phyloP scores from a whole-genome alignment of 1,140 invertebrate genomes.

The Papilio dardanus region DNA sequence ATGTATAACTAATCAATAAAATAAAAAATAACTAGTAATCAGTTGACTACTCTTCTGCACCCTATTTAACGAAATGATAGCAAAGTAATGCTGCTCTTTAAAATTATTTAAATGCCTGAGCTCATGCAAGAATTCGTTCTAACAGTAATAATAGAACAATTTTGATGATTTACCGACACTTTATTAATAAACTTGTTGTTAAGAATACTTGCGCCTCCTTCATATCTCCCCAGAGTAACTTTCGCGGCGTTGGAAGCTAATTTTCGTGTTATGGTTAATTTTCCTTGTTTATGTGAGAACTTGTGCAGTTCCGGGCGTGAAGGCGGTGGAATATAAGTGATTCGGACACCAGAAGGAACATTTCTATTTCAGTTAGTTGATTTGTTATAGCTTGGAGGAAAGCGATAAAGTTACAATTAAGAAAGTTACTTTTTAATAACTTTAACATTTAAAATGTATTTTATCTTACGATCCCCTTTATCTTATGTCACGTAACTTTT shows the following conservation, averaged over 20 bases:
- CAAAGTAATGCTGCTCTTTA: background rate
- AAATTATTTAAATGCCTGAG: background rate
- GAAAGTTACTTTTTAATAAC: background rate
- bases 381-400: background rate
- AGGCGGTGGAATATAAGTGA: constrained; percentile 39
- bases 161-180: constrained; percentile 43
- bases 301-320: constrained; percentile 41
- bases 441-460: no score
- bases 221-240: constrained; percentile 44
- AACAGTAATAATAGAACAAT: constrained; percentile 34
- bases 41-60: no score
- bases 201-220: constrained; percentile 41
- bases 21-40: no score
- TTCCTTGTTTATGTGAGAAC: constrained; percentile 48
- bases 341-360: constrained; percentile 21
- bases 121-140: background rate
- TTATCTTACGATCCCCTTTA: no score
- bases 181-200: constrained; percentile 48
- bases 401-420: background rate
- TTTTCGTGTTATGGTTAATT: constrained; percentile 58
- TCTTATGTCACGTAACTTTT: no score
- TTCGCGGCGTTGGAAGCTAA: constrained; percentile 46
- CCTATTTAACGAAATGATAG: no score
- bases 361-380: constrained; percentile 23
- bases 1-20: no score